Conservation (phyloP, 53 echinoderm and acorn worm species). For the Temnopleurus reevesii region DNA sequence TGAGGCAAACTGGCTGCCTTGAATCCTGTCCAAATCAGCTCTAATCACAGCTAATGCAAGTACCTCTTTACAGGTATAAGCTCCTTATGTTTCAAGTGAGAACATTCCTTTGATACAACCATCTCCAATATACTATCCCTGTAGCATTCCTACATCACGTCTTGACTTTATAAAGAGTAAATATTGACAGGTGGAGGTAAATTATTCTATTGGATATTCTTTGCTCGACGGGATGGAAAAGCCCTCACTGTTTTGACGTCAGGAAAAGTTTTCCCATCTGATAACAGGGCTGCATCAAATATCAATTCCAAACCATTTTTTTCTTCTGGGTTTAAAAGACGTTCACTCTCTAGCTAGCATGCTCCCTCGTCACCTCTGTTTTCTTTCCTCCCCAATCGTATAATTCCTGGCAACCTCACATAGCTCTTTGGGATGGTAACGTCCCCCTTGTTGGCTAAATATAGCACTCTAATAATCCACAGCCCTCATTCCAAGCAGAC, state of each 20-base stretch:
- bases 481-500: not conserved
- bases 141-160: no score
- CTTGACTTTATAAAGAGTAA: not conserved
- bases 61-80: not conserved
- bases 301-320: not conserved
- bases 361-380: not conserved
- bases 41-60: not conserved
- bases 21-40: not conserved
- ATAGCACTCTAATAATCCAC: slow-evolving; percentile 42
- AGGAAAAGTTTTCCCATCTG: not conserved
- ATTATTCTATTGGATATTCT: not conserved
- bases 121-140: not conserved
- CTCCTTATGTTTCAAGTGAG: not conserved
- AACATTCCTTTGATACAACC: not conserved
- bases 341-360: not conserved
- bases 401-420: not conserved
- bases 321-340: not conserved
- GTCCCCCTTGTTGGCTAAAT: not conserved
- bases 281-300: not conserved
- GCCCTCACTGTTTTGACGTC: not conserved
- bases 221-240: not conserved
- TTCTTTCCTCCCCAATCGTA: not conserved
- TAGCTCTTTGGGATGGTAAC: not conserved
- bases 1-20: not conserved
- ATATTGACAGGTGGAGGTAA: not conserved